Conservation (phyloP, 2,797 vertebrate genomes). For the Cryptoblepharus egeriae region DNA sequence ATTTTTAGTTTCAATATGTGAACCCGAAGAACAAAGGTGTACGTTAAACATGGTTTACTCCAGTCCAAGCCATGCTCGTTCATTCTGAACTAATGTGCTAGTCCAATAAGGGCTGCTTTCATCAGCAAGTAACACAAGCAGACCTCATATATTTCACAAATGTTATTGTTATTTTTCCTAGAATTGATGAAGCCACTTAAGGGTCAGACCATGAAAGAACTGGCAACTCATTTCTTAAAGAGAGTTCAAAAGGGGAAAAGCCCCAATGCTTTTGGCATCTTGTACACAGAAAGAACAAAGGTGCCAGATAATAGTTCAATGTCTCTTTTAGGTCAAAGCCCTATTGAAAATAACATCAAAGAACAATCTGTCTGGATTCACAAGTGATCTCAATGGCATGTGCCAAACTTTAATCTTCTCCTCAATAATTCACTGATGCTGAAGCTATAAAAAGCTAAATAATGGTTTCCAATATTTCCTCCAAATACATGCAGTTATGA, state of each 20-base stretch:
- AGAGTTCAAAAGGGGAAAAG: conserved; percentile 73
- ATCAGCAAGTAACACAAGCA: conserved; percentile 74
- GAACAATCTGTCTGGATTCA: conserved; percentile 70
- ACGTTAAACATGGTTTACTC: conserved; percentile 61
- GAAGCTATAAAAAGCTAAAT: conserved; percentile 73
- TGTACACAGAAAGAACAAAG: conserved; percentile 73
- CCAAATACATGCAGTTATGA: conserved; percentile 48
- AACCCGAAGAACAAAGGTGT: conserved; percentile 39
- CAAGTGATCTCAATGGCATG: conserved; percentile 74
- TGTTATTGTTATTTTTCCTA: conserved; percentile 73
- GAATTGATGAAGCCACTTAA: conserved; percentile 73
- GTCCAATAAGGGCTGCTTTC: conserved; percentile 77
- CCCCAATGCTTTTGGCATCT: conserved; percentile 71
- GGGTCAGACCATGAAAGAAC: conserved; percentile 70
- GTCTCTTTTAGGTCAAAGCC: conserved; percentile 70
- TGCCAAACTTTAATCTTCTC: conserved; percentile 75
- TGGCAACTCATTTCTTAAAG: conserved; percentile 59
- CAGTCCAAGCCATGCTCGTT: conserved; percentile 54
- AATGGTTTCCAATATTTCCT: conserved; percentile 66
- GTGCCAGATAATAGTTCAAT: conserved; percentile 61
- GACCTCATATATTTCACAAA: conserved; percentile 69
- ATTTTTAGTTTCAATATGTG: conserved; percentile 31
- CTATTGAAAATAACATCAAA: conserved; percentile 72
- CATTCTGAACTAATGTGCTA: conserved; percentile 70
- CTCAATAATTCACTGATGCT: conserved; percentile 74